Conservation (phyloP, 2,888 invertebrate genomes). For the Drosophila cracens region DNA sequence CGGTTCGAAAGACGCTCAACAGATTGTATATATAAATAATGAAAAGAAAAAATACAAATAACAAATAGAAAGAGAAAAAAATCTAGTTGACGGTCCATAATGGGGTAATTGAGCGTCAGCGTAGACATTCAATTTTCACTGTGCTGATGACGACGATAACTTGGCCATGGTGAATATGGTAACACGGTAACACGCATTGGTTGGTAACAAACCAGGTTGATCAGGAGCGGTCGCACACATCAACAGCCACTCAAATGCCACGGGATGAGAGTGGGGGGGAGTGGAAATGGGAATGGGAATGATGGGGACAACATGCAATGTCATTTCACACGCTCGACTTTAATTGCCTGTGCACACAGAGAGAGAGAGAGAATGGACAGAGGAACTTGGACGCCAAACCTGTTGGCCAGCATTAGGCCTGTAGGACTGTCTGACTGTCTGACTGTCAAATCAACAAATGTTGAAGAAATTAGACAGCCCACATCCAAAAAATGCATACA, state of each 20-base stretch:
- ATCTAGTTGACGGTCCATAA: constrained; percentile 66
- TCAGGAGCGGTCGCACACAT: constrained; percentile 37
- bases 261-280: not conserved
- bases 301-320: constrained; percentile 39
- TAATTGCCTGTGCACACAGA: constrained; percentile 34
- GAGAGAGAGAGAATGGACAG: not conserved
- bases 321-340: constrained; percentile 68
- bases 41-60: not conserved
- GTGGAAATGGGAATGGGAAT: not conserved
- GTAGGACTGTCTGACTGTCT: constrained; percentile 24
- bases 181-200: constrained; percentile 73
- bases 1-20: constrained; percentile 20
- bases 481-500: constrained; percentile 24
- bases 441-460: constrained; percentile 16
- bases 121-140: constrained; percentile 69
- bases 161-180: constrained; percentile 40
- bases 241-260: constrained; percentile 23
- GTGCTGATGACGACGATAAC: not conserved
- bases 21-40: constrained; percentile 11
- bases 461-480: constrained; percentile 34
- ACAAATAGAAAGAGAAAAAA: constrained; percentile 58
- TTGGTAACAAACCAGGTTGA: constrained; percentile 29
- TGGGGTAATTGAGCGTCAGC: constrained; percentile 63
- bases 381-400: constrained; percentile 20
- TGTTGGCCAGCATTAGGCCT: constrained; percentile 12